phyloP scores from a whole-genome alignment of 2,113 vertebrate species.

The Oreocharis arfaki region DNA sequence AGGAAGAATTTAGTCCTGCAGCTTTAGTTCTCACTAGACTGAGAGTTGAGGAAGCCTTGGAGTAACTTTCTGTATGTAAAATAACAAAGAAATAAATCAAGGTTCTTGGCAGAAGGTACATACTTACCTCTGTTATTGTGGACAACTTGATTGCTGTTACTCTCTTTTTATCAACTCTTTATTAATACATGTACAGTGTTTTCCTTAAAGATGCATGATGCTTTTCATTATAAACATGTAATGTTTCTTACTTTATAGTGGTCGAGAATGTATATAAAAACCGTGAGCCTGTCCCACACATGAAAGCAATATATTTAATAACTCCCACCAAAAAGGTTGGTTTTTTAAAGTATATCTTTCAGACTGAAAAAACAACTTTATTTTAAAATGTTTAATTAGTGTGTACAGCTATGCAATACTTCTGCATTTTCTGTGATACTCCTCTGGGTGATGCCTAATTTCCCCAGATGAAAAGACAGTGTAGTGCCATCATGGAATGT shows the following conservation, averaged over 20 bases:
- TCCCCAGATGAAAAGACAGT: not conserved
- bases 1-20: not conserved
- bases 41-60: not conserved
- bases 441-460: not conserved
- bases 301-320: constrained; percentile 97
- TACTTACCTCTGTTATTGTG: not conserved
- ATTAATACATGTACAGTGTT: not conserved
- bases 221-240: not conserved
- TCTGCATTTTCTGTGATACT: not conserved
- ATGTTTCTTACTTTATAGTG: constrained; percentile 73
- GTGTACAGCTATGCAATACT: not conserved
- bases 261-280: constrained; percentile 91
- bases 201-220: not conserved
- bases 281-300: constrained; percentile 89
- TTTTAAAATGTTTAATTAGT: not conserved
- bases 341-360: not conserved
- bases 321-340: constrained; percentile 87
- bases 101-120: rapidly evolving
- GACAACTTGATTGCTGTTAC: not conserved
- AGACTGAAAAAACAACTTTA: not conserved
- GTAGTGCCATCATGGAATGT: not conserved
- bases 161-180: not conserved
- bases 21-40: not conserved
- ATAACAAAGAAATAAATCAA: not conserved
- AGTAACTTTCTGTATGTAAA: not conserved